Conservation (phyloP, 1,140 invertebrate genomes). For the Elysia chlorotica region DNA sequence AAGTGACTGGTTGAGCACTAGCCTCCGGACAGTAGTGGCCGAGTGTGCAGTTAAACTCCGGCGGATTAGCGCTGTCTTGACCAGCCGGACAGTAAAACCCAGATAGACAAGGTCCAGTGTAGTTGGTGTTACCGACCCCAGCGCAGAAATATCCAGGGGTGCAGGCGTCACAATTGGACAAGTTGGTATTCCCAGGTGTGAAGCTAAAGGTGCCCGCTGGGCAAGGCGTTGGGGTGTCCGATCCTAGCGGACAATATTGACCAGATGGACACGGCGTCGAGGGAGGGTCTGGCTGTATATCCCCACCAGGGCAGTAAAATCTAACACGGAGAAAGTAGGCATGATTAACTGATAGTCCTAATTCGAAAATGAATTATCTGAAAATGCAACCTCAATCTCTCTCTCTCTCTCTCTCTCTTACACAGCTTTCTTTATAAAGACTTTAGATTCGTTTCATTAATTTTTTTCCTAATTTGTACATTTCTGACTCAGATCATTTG, state of each 20-base stretch:
- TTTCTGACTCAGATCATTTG: too few species aligned
- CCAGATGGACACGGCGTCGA: constrained; percentile 37
- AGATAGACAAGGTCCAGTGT: constrained; percentile 45
- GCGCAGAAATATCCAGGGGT: constrained; percentile 54
- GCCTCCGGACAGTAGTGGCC: constrained; percentile 53
- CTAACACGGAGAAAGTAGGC: too few species aligned
- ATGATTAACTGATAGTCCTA: too few species aligned
- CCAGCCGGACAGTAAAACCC: constrained; percentile 58
- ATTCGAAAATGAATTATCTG: too few species aligned
- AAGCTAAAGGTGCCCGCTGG: constrained; percentile 51
- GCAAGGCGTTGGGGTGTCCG: constrained; percentile 47
- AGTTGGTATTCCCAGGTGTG: constrained; percentile 38
- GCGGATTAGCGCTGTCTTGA: constrained; percentile 44
- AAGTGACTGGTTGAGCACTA: constrained; percentile 39
- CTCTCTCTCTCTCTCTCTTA: too few species aligned
- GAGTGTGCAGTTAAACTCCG: constrained; percentile 51
- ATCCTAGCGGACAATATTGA: constrained; percentile 48
- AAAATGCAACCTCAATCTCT: too few species aligned
- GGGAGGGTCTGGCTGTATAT: constrained; percentile 42
- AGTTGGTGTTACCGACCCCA: constrained; percentile 38
- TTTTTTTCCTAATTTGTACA: too few species aligned
- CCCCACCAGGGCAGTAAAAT: constrained; percentile 50
- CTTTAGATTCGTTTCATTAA: too few species aligned
- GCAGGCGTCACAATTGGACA: constrained; percentile 45
- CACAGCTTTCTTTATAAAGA: too few species aligned